Conservation (phyloP, 1,140 invertebrate genomes). For the Heterodera schachtii region DNA sequence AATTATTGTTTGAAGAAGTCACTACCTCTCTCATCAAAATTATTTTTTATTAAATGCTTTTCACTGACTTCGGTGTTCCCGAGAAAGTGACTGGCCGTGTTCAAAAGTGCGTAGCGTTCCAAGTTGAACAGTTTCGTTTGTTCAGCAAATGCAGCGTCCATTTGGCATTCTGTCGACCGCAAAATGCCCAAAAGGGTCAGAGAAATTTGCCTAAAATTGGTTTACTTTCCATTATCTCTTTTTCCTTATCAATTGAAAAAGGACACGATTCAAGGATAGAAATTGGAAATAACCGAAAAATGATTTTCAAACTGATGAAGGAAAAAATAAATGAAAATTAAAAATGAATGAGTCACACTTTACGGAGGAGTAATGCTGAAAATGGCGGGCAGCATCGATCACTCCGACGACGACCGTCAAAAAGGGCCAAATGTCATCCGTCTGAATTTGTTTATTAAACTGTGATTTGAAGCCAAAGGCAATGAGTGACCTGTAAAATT, state of each 20-base stretch:
- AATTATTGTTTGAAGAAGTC: slow-evolving; percentile 5
- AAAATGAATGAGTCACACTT: slow-evolving; percentile 34
- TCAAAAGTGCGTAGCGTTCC: slow-evolving; percentile 50
- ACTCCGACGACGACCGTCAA: slow-evolving; percentile 57
- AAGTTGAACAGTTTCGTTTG: slow-evolving; percentile 49
- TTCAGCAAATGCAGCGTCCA: slow-evolving; percentile 52
- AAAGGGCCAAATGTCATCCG: slow-evolving; percentile 57
- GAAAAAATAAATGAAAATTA: background rate
- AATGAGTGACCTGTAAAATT: slow-evolving; percentile 38
- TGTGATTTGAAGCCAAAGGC: background rate
- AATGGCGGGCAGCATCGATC: slow-evolving; percentile 45
- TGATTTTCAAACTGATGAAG: background rate
- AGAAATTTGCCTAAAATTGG: slow-evolving; percentile 53
- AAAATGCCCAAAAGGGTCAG: slow-evolving; percentile 43
- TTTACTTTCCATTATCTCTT: background rate
- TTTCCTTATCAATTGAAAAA: no score
- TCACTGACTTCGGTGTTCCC: slow-evolving; percentile 43
- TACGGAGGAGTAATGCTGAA: slow-evolving; percentile 51
- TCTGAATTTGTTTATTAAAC: slow-evolving; percentile 28
- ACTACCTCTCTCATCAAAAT: no score
- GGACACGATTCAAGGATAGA: no score
- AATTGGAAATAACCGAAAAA: background rate
- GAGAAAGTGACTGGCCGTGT: slow-evolving; percentile 54
- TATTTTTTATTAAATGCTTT: background rate
- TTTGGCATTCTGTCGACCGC: slow-evolving; percentile 45